These are phyloP conservation scores for Girardia tigrina DNA, from an alignment of 2,888 invertebrate species.

Conservation along the genomic window DNA sequence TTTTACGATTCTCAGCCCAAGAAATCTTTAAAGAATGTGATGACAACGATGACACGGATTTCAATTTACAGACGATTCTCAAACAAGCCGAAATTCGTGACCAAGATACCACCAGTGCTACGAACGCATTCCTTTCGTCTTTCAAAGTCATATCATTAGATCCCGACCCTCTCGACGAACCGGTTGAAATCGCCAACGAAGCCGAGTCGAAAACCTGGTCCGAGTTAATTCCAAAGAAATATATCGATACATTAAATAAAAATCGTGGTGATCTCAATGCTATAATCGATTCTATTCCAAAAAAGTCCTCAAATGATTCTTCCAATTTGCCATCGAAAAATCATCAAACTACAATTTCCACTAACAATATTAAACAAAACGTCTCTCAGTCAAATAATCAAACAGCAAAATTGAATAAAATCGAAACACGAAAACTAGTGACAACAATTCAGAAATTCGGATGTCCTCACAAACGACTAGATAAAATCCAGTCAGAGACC, in stretches of 20 bases:
- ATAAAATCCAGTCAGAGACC: conserved; percentile 87
- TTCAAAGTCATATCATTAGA: conserved; percentile 86
- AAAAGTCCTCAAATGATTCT: conserved; percentile 49
- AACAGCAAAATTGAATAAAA: conserved; percentile 56
- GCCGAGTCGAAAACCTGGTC: conserved; percentile 58
- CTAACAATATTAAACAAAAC: conserved; percentile 39
- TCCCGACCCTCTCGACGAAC: conserved; percentile 76
- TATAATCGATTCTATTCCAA: conserved; percentile 76
- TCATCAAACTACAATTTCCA: not conserved
- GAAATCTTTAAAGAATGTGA: conserved; percentile 85
- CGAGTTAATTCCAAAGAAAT: conserved; percentile 81
- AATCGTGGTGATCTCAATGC: conserved; percentile 59
- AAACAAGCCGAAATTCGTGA: conserved; percentile 75
- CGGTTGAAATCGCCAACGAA: conserved; percentile 58
- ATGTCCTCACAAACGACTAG: conserved; percentile 67
- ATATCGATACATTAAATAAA: conserved; percentile 62
- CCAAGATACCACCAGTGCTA: not conserved
- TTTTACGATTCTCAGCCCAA: conserved; percentile 93
- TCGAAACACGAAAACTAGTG: conserved; percentile 62
- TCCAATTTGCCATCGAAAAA: conserved; percentile 39
- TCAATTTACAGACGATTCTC: conserved; percentile 95
- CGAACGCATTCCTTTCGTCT: conserved; percentile 68
- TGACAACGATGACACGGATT: conserved; percentile 71
- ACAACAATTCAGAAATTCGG: conserved; percentile 87
- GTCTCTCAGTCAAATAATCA: conserved; percentile 44